phyloP scores from a whole-genome alignment of 2,797 vertebrate genomes.

The Melanotaenia trifasciata region DNA sequence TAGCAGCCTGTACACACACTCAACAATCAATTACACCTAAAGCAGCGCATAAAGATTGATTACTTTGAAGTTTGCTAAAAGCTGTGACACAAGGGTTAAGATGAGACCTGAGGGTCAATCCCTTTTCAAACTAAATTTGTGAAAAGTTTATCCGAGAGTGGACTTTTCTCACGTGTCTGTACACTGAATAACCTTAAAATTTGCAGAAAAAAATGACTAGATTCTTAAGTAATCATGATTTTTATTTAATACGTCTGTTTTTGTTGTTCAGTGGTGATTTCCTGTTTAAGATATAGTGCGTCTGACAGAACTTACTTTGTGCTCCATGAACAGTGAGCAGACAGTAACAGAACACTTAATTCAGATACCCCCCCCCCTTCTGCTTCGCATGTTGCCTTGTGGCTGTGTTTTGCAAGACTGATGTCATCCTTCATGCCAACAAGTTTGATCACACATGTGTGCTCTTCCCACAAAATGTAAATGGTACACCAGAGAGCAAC shows the following conservation, averaged over 20 bases:
- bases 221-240: constrained; percentile 6
- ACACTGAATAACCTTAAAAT: background rate
- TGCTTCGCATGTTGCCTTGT: constrained; percentile 36
- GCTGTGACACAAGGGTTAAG: constrained; percentile 49
- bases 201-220: background rate
- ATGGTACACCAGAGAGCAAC: constrained; percentile 43
- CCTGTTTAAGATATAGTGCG: background rate
- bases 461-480: constrained; percentile 57
- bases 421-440: constrained; percentile 75
- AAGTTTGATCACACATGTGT: constrained; percentile 39
- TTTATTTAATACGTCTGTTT: constrained; percentile 1
- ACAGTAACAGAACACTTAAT: constrained; percentile 22
- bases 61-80: constrained; percentile 51
- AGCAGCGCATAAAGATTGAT: constrained; percentile 67
- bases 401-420: constrained; percentile 63
- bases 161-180: constrained; percentile 18
- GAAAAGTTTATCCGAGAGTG: constrained; percentile 23
- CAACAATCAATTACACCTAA: constrained; percentile 73
- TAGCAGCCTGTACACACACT: constrained; percentile 63
- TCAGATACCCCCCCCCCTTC: constrained; percentile 46
- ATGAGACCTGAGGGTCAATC: constrained; percentile 44
- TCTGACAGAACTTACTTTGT: constrained; percentile 30
- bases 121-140: constrained; percentile 47
- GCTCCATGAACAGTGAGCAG: constrained; percentile 30
- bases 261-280: background rate